Percentiles rank a stretch among this genome's conserved stretches.
Evolutionary conservation across 92 coral and sea anemone genomes (phyloP).

Genomic region (Zoanthus solanderi): DNA sequence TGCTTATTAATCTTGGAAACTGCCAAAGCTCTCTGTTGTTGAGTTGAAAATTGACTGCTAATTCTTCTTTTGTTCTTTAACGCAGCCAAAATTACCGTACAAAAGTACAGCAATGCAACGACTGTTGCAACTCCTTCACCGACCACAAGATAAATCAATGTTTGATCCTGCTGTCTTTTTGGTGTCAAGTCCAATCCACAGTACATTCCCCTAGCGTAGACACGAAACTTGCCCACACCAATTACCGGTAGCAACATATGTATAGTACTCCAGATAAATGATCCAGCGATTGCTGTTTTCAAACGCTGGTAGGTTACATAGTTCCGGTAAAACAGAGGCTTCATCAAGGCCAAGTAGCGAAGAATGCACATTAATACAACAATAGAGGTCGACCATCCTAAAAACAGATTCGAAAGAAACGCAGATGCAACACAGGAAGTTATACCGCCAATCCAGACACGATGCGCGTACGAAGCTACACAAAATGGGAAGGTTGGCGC

Average conservation of each 20-base stretch:
- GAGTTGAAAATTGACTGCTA: conserved; percentile 61
- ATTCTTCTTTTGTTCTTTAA: conserved; percentile 69
- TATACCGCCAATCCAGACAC: conserved; percentile 85
- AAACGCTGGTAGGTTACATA: conserved; percentile 68
- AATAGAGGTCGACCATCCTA: conserved; percentile 84
- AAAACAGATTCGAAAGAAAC: conserved; percentile 74
- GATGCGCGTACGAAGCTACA: conserved; percentile 67
- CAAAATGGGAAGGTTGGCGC: conserved; percentile 75
- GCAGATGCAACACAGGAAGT: conserved; percentile 79
- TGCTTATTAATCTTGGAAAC: conserved; percentile 60
- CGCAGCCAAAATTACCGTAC: conserved; percentile 56
- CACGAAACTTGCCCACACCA: conserved; percentile 82
- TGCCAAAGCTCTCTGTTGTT: conserved; percentile 73
- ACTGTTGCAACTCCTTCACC: conserved; percentile 76
- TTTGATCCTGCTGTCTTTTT: conserved; percentile 44
- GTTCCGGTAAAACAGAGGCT: conserved; percentile 86
- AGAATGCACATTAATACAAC: conserved; percentile 78
- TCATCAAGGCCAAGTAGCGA: conserved; percentile 82
- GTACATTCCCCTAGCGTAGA: conserved; percentile 73
- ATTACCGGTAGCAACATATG: conserved; percentile 76
- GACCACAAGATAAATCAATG: conserved; percentile 73
- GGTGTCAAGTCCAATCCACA: conserved; percentile 85
- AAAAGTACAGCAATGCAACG: conserved; percentile 73
- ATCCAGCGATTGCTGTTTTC: conserved; percentile 56
- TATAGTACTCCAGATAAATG: conserved; percentile 72